Base-by-base conservation (phyloP, 2,797 vertebrate species). In the Sparus aurata region DNA sequence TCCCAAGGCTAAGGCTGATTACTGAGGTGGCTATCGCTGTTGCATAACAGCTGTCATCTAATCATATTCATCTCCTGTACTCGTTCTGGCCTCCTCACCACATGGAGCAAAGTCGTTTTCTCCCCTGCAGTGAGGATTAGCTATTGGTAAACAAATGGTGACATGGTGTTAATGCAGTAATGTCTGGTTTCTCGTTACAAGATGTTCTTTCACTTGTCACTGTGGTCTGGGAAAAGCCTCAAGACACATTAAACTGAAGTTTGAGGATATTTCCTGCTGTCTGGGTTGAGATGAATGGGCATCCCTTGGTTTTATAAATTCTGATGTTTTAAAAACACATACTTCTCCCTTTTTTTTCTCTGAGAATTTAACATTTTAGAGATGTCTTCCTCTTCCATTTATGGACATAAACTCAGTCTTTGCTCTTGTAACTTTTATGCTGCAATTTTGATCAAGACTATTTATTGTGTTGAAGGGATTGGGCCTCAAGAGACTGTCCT, bases 51-150 rank as follows among this genome's bases (percentile, higher is more conserved):
- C 80, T 84, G 72, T 84, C 67, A 25, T 82, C 81, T 85, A 86
- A 92, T 94, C 81, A 92, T 91, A 90, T 89, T 92, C 81, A 93
- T 80, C 61, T 63, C 66, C 58, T 70, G 67, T 58, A 12, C 83
- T 65, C 54, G 62, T 76, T 30, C 69, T 50, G 54, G 15, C 23
- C 65, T 82, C 81, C 66, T 87, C 72, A 58, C 69, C 64, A 38
- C 54, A 73, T 62, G 45, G 60, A 79, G 68, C 50, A 75, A 45
- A 66, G 64, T 69, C 23, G 79, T 80, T 74, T 74, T 18, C 50
- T 27, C 17, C 58, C 77, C 73, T 61, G 65, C 68, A 49, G 70
- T 64, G 18, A 47, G 71, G 80, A 89, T 90, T 87, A 84, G 67
- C 77, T 82, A 64, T 3, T 60, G 61, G 38, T 85, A 85, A 87